Conservation (phyloP, 2,113 vertebrate genomes). For the Garra rufa region DNA sequence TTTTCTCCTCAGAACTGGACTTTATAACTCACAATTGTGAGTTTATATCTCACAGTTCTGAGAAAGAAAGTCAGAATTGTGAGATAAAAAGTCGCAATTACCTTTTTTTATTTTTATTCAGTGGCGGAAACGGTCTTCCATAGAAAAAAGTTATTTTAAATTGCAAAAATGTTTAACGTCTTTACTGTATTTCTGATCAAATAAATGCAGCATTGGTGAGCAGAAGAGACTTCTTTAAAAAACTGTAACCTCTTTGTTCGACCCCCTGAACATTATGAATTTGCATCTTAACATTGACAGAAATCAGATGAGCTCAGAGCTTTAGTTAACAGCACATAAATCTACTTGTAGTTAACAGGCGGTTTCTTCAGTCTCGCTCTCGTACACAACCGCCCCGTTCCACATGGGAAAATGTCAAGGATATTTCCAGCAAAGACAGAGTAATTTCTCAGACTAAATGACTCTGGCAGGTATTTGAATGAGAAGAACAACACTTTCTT, state of each 20-base stretch:
- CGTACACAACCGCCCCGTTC: conserved; percentile 3
- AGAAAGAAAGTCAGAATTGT: too few relatives aligned
- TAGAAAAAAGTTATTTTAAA: background rate
- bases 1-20: too few relatives aligned
- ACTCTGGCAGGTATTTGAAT: conserved; percentile 54
- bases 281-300: background rate
- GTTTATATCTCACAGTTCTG: too few relatives aligned
- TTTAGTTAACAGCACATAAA: background rate
- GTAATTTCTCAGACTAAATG: conserved; percentile 62
- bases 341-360: background rate
- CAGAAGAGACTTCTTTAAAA: too few relatives aligned
- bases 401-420: conserved; percentile 55
- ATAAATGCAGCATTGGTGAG: too few relatives aligned
- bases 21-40: too few relatives aligned
- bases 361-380: background rate
- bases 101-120: too few relatives aligned
- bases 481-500: background rate
- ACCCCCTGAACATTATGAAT: background rate
- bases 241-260: too few relatives aligned
- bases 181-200: too few relatives aligned
- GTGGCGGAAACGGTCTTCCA: too few relatives aligned
- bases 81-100: too few relatives aligned
- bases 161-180: too few relatives aligned
- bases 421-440: conserved; percentile 51
- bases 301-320: background rate